Evolutionary conservation across 2,888 invertebrate genomes (phyloP).

Genomic region (Fissipunctia ypsillon): DNA sequence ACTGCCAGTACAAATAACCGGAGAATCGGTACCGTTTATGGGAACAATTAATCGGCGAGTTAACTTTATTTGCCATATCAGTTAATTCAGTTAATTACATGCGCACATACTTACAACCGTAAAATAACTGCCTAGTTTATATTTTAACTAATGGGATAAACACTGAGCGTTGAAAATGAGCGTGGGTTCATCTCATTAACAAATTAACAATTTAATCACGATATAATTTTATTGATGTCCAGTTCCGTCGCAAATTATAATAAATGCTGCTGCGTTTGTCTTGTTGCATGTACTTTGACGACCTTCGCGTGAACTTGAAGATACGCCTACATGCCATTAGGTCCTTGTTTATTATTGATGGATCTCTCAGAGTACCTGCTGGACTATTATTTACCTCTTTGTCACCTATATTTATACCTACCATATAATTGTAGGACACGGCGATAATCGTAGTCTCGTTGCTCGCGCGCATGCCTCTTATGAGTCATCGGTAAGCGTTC

Average conservation of each 20-base stretch:
- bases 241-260: slow-evolving; percentile 46
- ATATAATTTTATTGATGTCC: slow-evolving; percentile 61
- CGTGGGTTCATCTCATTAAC: slow-evolving; percentile 65
- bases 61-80: slow-evolving; percentile 72
- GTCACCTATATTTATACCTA: slow-evolving; percentile 85
- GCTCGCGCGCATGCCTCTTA: slow-evolving; percentile 86
- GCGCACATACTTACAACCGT: slow-evolving; percentile 58
- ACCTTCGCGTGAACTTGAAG: slow-evolving; percentile 83
- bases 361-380: slow-evolving; percentile 72
- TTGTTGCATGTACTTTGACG: slow-evolving; percentile 55
- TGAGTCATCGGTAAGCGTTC: slow-evolving; percentile 87
- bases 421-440: slow-evolving; percentile 85
- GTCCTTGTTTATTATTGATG: slow-evolving; percentile 85
- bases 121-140: slow-evolving; percentile 65
- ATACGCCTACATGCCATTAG: slow-evolving; percentile 77
- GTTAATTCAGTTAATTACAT: slow-evolving; percentile 73
- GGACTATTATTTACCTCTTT: slow-evolving; percentile 86
- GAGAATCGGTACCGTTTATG: slow-evolving; percentile 66
- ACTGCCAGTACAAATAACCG: slow-evolving; percentile 67
- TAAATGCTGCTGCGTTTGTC: slow-evolving; percentile 47
- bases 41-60: slow-evolving; percentile 73
- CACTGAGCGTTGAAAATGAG: slow-evolving; percentile 47
- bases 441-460: slow-evolving; percentile 84
- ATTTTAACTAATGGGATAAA: slow-evolving; percentile 68
- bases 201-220: slow-evolving; percentile 50